Percentiles rank a stretch among this genome's conserved stretches.
Conservation (phyloP, 2,888 invertebrate species). For the Thelaira solivaga region DNA sequence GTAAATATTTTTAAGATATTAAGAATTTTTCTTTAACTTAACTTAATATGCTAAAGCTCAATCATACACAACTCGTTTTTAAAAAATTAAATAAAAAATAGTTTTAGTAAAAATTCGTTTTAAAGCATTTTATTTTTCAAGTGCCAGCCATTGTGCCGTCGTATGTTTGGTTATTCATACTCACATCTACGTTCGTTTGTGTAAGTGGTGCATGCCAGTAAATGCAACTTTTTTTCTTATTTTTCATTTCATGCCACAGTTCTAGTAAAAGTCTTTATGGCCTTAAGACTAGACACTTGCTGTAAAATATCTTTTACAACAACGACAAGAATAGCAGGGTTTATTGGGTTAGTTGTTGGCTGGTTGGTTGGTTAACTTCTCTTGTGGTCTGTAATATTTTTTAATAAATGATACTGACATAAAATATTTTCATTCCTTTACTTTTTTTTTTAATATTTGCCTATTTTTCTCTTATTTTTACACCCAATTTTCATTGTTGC, state of each 20-base stretch:
- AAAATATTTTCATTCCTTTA: conserved; percentile 17
- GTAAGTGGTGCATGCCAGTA: neutral
- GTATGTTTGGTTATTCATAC: too few relatives aligned
- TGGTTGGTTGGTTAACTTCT: conserved; percentile 25
- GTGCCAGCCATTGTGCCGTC: too few relatives aligned
- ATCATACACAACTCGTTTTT: too few relatives aligned
- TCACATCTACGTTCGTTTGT: neutral
- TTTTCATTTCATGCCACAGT: neutral
- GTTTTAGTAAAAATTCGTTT: too few relatives aligned
- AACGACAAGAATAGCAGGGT: neutral
- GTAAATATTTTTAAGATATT: too few relatives aligned
- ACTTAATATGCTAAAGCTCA: too few relatives aligned
- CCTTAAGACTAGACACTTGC: conserved; percentile 43
- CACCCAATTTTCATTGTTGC: conserved; percentile 6
- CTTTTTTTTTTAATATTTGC: neutral
- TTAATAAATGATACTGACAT: conserved; percentile 48
- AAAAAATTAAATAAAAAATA: too few relatives aligned
- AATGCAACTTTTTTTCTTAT: neutral
- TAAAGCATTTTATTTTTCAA: too few relatives aligned
- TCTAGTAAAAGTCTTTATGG: conserved; percentile 12
- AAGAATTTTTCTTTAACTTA: too few relatives aligned
- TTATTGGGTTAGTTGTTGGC: neutral
- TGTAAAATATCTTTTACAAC: conserved; percentile 20
- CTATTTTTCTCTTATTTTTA: neutral
- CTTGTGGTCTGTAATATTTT: conserved; percentile 41